These are phyloP conservation scores for Gallirallus australis DNA, from an alignment of 2,797 vertebrate genomes.

Conservation along the genomic window DNA sequence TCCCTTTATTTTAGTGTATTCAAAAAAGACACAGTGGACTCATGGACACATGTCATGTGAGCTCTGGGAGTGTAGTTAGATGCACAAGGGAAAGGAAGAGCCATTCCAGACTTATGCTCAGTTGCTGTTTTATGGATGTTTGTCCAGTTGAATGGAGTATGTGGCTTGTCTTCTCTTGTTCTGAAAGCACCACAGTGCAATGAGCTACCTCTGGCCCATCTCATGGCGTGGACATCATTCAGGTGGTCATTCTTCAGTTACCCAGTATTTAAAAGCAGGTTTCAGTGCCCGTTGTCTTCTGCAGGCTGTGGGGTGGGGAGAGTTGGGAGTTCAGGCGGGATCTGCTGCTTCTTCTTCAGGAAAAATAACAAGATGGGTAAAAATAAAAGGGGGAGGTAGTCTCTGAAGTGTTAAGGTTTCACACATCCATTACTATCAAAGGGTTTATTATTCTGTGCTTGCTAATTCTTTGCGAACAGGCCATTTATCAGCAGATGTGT, in stretches of 20 bases:
- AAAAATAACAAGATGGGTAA: background rate
- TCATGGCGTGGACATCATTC: background rate
- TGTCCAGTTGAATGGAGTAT: background rate
- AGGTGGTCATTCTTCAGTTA: background rate
- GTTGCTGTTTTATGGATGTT: background rate
- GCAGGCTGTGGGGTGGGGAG: background rate
- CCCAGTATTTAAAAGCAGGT: background rate
- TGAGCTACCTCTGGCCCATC: background rate
- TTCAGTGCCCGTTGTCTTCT: background rate
- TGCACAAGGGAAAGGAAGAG: background rate
- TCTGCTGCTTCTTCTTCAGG: background rate
- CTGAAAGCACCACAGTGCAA: background rate
- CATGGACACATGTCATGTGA: background rate
- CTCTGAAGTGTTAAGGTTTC: background rate
- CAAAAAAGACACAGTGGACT: background rate
- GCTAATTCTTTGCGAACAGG: background rate
- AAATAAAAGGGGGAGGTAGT: background rate
- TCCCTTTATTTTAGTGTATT: background rate
- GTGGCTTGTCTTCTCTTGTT: background rate
- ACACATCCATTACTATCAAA: background rate
- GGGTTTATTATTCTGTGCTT: background rate
- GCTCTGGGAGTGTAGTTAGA: background rate
- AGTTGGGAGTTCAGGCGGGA: background rate
- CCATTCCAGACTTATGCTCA: background rate
- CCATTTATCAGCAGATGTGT: background rate